These are phyloP conservation scores for Nebria brevicollis DNA, from an alignment of 2,888 invertebrate species.

Conservation along the genomic window DNA sequence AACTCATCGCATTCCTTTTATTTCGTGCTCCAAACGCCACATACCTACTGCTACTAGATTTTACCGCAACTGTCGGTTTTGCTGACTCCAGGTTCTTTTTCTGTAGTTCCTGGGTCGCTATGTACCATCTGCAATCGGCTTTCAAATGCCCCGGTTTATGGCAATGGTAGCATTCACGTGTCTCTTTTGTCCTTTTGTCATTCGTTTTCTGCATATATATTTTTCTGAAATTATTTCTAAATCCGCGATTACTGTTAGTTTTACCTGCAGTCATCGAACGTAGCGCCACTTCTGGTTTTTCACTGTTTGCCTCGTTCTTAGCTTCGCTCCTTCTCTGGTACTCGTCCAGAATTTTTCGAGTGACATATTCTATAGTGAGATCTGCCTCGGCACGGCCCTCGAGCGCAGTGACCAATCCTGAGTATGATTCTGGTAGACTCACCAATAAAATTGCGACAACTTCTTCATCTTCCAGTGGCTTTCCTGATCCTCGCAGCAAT, in stretches of 20 bases:
- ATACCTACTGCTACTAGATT: not conserved
- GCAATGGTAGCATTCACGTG: not conserved
- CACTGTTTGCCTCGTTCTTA: not conserved
- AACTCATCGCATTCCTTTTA: not conserved
- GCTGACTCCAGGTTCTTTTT: not conserved
- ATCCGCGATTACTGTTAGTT: not conserved
- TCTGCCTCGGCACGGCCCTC: constrained; percentile 23
- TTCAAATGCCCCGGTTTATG: constrained; percentile 23
- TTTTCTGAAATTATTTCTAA: not conserved
- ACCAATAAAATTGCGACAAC: constrained; percentile 24
- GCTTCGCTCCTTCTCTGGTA: constrained; percentile 17
- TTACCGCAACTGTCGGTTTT: not conserved
- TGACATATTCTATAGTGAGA: constrained; percentile 26
- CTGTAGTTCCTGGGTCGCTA: constrained; percentile 8
- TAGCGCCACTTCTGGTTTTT: not conserved
- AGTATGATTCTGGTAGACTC: constrained; percentile 32
- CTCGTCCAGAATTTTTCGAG: constrained; percentile 24
- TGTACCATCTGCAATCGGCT: constrained; percentile 21
- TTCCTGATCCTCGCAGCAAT: constrained; percentile 25
- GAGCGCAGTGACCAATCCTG: constrained; percentile 28
- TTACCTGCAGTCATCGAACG: not conserved
- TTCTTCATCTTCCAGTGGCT: constrained; percentile 26
- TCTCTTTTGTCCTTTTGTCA: constrained; percentile 11
- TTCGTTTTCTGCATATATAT: not conserved
- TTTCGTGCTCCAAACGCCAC: constrained; percentile 6